phyloP scores from a whole-genome alignment of 2,888 invertebrate species.

The Ophion slaviceki region DNA sequence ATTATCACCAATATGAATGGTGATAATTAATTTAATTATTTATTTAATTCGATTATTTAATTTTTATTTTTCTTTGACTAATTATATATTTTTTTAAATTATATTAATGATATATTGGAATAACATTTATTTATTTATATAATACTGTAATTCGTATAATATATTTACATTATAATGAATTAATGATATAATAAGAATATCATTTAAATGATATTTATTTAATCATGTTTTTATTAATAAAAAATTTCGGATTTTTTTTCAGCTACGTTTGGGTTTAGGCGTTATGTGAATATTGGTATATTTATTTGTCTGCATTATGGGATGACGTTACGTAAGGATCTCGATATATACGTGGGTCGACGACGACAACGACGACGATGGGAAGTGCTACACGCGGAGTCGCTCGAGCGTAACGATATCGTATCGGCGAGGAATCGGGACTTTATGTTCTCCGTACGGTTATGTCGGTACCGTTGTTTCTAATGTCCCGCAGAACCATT shows the following conservation, averaged over 20 bases:
- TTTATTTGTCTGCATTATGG: slow-evolving; percentile 11
- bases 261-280: background rate
- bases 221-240: too few relatives aligned
- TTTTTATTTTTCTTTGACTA: too few relatives aligned
- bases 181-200: too few relatives aligned
- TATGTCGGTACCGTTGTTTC: slow-evolving; percentile 57
- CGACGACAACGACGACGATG: slow-evolving; percentile 51
- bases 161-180: too few relatives aligned
- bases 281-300: background rate
- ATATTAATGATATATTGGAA: too few relatives aligned
- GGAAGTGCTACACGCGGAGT: slow-evolving; percentile 38
- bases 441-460: slow-evolving; percentile 44
- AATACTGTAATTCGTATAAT: too few relatives aligned
- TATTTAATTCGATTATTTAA: too few relatives aligned
- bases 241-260: background rate
- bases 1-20: too few relatives aligned
- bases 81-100: too few relatives aligned
- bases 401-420: slow-evolving; percentile 58
- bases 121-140: too few relatives aligned
- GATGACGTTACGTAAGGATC: slow-evolving; percentile 52
- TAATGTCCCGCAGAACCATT: slow-evolving; percentile 23
- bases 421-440: slow-evolving; percentile 37
- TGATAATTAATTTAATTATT: too few relatives aligned
- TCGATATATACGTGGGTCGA: slow-evolving; percentile 47
- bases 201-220: too few relatives aligned